Evolutionary conservation across 2,113 vertebrate genomes (phyloP), one percentile per base, ranked within the genome.

Genomic region (Ceyx melanurus): DNA sequence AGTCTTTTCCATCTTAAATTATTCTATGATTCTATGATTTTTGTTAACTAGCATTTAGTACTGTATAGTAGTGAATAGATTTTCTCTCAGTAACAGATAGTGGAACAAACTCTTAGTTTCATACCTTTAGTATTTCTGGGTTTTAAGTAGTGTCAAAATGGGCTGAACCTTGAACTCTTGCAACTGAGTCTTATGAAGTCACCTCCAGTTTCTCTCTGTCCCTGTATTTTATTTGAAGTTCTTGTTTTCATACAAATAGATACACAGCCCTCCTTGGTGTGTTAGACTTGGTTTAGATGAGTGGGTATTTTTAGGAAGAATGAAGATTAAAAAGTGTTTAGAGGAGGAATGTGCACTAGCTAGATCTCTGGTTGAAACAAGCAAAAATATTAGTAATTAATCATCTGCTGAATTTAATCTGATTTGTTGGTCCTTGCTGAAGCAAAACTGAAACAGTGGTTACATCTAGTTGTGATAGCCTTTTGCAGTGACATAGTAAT

Each of bases 401-500:
- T 70, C 14, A 20, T 18, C 66, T 68, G 66, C 26, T 81, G 61
- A 53, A 78, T 68, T 70, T 42, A 5, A 8, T 74, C 31, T 76
- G 7, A 8, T 78, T 88, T 53, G 6, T 85, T 71, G 33, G 16
- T 42, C 18, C 6, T 23, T 74, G 33, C 25, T 28, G 77, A 83
- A 74, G 31, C 35, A 71, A 71, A 91, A 56, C 14, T 88, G 68
- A 92, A 96, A 89, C n/a, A 54, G 11, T 50, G 13, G 20, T 83
- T 94, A 54, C 4, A 10, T 68, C n/a, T 92, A 92, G 87, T 85
- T 96, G 58, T 35, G 72, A 19, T 73, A 43, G n/a, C 51, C 57
- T 65, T 90, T 87, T 76, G 15, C 94, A 94, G 66, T 88, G 62
- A 67, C 70, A 92, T 35, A 85, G 45, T 94, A 92, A 66, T 85